phyloP scores from a whole-genome alignment of 2,113 vertebrate genomes.

The Aegithalos caudatus region DNA sequence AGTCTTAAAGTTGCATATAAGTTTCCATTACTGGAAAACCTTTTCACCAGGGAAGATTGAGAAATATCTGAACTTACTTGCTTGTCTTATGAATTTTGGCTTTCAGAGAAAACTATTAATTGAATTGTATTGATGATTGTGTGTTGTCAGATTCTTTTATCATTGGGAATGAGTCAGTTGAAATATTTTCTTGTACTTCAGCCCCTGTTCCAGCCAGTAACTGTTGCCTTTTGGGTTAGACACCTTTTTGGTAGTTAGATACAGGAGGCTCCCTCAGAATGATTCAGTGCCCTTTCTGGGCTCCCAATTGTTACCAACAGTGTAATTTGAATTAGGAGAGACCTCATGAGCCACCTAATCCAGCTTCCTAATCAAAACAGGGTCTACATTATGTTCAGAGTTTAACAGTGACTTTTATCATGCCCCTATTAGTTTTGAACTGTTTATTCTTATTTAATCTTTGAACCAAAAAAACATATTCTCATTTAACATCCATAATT shows the following conservation, averaged over 20 bases:
- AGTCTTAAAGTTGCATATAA: background rate
- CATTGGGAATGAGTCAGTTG: background rate
- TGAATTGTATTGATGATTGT: background rate
- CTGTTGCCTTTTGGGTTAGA: background rate
- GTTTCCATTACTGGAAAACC: background rate
- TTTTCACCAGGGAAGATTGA: background rate
- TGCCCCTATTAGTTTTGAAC: background rate
- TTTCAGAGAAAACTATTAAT: background rate
- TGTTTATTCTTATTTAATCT: background rate
- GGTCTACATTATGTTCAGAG: background rate
- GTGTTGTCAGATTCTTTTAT: background rate
- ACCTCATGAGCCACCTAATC: background rate
- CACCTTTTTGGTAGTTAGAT: accelerated
- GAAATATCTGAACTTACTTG: background rate
- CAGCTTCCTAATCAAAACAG: background rate
- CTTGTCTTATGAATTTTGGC: background rate
- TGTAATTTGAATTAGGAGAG: background rate
- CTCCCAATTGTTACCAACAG: background rate
- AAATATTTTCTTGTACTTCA: background rate
- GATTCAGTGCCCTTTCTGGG: background rate
- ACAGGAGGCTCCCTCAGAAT: background rate
- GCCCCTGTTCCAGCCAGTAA: background rate
- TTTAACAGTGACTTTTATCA: background rate
- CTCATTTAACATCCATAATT: background rate
- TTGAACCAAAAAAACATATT: background rate